These are phyloP conservation scores for Pachydiplax longipennis DNA, from an alignment of 2,888 invertebrate species.

Conservation along the genomic window DNA sequence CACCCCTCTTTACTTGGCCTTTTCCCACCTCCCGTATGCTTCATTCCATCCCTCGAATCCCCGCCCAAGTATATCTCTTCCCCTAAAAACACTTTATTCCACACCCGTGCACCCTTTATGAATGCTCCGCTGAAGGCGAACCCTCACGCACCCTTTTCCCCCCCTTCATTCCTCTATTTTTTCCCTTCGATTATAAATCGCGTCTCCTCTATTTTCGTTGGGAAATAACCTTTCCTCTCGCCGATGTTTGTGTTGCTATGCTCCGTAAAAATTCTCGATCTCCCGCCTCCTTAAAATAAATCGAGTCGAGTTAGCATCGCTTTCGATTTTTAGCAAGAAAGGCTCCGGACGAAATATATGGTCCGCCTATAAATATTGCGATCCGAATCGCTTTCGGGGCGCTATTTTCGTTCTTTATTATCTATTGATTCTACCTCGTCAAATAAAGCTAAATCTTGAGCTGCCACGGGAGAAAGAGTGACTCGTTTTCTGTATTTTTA, in stretches of 20 bases:
- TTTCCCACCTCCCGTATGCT: slow-evolving; percentile 21
- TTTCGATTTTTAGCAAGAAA: no score
- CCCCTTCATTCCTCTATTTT: neutral
- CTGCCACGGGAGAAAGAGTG: no score
- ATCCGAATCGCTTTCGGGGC: no score
- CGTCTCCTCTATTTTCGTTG: neutral
- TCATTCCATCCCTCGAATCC: neutral
- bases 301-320: no score
- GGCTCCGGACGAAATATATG: no score
- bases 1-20: neutral
- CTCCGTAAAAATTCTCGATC: neutral
- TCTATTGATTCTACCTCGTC: no score
- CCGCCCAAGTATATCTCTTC: neutral
- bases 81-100: slow-evolving; percentile 43
- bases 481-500: no score
- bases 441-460: no score
- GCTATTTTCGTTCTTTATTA: no score
- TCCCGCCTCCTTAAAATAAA: neutral
- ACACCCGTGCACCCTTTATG: slow-evolving; percentile 39
- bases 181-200: neutral
- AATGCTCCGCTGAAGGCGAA: slow-evolving; percentile 30
- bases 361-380: no score
- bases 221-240: neutral
- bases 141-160: neutral
- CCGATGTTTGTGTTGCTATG: neutral